Conservation (phyloP, 2,888 invertebrate genomes). For the Unio delphinus region DNA sequence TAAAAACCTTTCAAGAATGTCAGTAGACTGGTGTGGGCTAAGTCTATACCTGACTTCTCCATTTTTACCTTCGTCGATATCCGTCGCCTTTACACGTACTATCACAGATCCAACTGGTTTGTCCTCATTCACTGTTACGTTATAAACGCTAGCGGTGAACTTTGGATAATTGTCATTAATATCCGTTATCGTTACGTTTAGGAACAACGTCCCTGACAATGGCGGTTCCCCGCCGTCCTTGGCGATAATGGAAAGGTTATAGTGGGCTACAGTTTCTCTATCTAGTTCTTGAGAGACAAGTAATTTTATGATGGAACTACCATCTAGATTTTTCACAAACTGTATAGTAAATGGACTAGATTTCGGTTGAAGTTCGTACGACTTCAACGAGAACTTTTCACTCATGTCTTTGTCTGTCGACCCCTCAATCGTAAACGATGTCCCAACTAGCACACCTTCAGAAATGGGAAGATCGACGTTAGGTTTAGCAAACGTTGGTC, state of each 20-base stretch:
- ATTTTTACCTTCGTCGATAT: conserved; percentile 87
- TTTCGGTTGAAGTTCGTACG: conserved; percentile 36
- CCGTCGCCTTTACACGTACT: conserved; percentile 81
- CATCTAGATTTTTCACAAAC: conserved; percentile 42
- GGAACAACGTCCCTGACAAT: conserved; percentile 28
- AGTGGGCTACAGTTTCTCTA: conserved; percentile 42
- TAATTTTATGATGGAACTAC: conserved; percentile 41
- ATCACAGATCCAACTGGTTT: conserved; percentile 33
- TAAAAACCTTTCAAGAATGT: conserved; percentile 33
- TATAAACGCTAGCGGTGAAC: conserved; percentile 31
- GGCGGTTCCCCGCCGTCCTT: conserved; percentile 48
- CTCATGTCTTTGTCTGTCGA: conserved; percentile 46
- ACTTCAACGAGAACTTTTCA: conserved; percentile 36
- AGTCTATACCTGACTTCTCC: conserved; percentile 73
- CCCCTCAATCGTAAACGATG: conserved; percentile 38
- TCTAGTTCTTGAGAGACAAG: conserved; percentile 40
- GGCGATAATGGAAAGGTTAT: conserved; percentile 42
- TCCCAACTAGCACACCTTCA: conserved; percentile 38
- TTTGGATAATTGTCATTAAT: conserved; percentile 45
- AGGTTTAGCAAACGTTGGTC: conserved; percentile 44
- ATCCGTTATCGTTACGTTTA: conserved; percentile 37
- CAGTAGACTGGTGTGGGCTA: conserved; percentile 30
- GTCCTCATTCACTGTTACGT: conserved; percentile 41
- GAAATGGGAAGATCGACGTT: conserved; percentile 31
- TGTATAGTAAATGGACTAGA: conserved; percentile 32